These are phyloP conservation scores for Ganaspis sp. DNA, from an alignment of 1,140 invertebrate species.

Conservation along the genomic window DNA sequence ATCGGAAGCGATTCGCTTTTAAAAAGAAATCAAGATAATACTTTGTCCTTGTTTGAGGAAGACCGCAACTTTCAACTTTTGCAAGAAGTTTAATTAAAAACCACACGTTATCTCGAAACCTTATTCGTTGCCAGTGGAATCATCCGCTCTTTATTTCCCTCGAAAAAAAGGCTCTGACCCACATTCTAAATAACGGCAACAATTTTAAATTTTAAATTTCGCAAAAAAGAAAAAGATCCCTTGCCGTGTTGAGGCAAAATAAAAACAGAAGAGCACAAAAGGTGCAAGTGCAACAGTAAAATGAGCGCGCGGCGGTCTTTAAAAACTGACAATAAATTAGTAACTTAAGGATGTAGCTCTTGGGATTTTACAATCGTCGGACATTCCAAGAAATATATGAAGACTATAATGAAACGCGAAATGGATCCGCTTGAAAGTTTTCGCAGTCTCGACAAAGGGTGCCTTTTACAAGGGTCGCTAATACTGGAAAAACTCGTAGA, in stretches of 20 bases:
- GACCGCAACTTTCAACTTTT: constrained; percentile 3
- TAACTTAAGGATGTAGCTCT: constrained; percentile 3
- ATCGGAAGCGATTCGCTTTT: not conserved
- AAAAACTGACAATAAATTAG: constrained; percentile 21
- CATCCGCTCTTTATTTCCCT: not conserved
- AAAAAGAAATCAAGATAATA: not conserved
- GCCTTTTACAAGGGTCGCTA: no score
- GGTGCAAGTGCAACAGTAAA: not conserved
- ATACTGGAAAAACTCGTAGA: constrained; percentile 7
- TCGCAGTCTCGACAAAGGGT: constrained; percentile 14
- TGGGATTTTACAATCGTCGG: constrained; percentile 6
- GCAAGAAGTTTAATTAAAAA: constrained; percentile 23
- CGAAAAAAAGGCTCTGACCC: not conserved
- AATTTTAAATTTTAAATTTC: not conserved
- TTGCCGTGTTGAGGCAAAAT: not conserved
- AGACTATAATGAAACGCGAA: constrained; percentile 51
- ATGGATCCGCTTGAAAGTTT: constrained; percentile 28
- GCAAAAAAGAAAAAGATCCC: not conserved
- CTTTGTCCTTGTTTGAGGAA: not conserved
- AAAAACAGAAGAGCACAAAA: not conserved
- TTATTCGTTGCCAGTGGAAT: not conserved
- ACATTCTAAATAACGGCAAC: constrained; percentile 1
- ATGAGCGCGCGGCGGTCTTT: not conserved
- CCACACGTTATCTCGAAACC: constrained; percentile 1
- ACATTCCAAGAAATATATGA: constrained; percentile 48